A percentile compares a stretch with the other conserved stretches of the same genome.
Conservation (phyloP, 2,888 invertebrate genomes). For the Kryphioiulus occultus region DNA sequence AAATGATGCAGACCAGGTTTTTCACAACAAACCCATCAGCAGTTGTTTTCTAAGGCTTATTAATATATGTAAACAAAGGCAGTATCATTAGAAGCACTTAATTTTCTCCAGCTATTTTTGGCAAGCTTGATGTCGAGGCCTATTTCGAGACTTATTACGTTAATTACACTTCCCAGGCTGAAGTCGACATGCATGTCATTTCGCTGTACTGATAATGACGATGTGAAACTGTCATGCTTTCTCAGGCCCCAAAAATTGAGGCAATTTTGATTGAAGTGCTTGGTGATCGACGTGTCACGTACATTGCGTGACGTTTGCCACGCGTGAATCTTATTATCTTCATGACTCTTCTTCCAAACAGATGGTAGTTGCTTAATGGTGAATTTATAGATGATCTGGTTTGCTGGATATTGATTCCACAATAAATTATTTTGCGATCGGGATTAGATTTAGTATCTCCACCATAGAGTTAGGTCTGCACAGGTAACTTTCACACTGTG, state of each 20-base stretch:
- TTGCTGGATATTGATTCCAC: slow-evolving; percentile 4
- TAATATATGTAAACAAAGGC: background rate
- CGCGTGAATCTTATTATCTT: slow-evolving; percentile 15
- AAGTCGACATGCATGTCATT: background rate
- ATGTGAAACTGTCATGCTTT: background rate
- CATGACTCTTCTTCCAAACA: background rate
- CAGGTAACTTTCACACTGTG: background rate
- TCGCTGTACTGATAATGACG: background rate
- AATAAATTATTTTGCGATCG: background rate
- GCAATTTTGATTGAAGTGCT: background rate
- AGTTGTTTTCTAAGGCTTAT: background rate
- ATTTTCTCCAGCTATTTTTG: background rate
- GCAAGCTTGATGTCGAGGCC: background rate
- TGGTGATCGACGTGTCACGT: background rate
- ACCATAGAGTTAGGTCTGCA: background rate
- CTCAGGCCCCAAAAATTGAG: background rate
- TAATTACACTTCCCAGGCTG: background rate
- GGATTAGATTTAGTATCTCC: slow-evolving; percentile 1
- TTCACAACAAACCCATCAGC: too few species aligned
- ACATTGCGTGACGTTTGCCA: background rate
- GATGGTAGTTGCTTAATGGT: background rate
- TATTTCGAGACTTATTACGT: background rate
- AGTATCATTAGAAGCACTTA: background rate
- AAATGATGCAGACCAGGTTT: too few species aligned
- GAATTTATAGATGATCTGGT: background rate